These are phyloP conservation scores for Paramisgurnus dabryanus DNA, from an alignment of 2,113 vertebrate genomes.

Conservation along the genomic window DNA sequence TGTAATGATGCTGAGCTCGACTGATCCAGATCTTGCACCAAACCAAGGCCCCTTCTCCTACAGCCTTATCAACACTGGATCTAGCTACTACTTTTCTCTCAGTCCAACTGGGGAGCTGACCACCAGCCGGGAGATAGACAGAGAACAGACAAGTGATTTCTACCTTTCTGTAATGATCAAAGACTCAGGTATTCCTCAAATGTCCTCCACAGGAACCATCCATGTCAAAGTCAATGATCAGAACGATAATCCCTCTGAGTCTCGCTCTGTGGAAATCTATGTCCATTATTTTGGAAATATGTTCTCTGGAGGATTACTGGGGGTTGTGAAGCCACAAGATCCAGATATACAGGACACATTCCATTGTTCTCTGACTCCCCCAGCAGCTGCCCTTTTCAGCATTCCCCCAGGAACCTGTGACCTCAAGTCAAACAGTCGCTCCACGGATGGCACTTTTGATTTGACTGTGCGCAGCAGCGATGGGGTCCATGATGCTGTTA, in stretches of 20 bases:
- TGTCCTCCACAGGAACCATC: constrained; percentile 95
- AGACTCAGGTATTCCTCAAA: constrained; percentile 92
- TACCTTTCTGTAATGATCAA: constrained; percentile 87
- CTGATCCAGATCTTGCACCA: constrained; percentile 89
- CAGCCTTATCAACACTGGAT: constrained; percentile 84
- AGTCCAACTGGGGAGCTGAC: constrained; percentile 83
- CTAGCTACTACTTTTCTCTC: constrained; percentile 91
- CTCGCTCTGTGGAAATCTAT: constrained; percentile 88
- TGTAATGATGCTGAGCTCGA: constrained; percentile 82
- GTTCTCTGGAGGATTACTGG: constrained; percentile 90
- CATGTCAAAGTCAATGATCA: constrained; percentile 88
- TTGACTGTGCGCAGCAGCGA: constrained; percentile 85
- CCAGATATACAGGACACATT: constrained; percentile 91
- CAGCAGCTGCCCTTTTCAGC: constrained; percentile 85
- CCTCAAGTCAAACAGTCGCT: constrained; percentile 84
- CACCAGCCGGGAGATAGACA: constrained; percentile 90
- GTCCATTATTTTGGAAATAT: constrained; percentile 91
- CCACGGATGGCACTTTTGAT: constrained; percentile 89
- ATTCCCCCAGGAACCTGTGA: constrained; percentile 85
- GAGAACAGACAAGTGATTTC: constrained; percentile 92
- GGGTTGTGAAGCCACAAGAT: constrained; percentile 88
- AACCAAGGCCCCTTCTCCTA: constrained; percentile 94
- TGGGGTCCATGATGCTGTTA: constrained; percentile 84
- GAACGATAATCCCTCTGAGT: constrained; percentile 94
- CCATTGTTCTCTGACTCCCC: constrained; percentile 87